phyloP scores from a whole-genome alignment of 2,797 vertebrate species.

The Xiphorhynchus erythropygius region DNA sequence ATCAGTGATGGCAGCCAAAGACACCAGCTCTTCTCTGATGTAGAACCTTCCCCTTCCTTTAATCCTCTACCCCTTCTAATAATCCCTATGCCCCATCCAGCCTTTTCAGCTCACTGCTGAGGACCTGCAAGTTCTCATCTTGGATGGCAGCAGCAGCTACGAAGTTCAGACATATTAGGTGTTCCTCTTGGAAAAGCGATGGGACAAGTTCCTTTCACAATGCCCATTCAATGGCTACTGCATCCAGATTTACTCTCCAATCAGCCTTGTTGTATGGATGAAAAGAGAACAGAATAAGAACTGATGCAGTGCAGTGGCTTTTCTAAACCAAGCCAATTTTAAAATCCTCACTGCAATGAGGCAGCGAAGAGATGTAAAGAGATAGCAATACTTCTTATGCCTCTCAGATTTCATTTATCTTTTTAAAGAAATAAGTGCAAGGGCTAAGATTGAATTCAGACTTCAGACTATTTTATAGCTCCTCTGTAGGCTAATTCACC shows the following conservation, averaged over 20 bases:
- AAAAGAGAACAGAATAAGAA: background rate
- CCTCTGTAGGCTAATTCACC: conserved; percentile 16
- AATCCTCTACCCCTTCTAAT: background rate
- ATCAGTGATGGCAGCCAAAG: background rate
- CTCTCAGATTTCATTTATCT: conserved; percentile 3
- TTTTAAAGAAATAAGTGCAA: background rate
- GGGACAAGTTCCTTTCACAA: background rate
- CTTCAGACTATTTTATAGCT: conserved; percentile 19
- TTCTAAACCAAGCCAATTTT: background rate
- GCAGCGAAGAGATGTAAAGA: background rate
- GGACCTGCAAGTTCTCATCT: background rate
- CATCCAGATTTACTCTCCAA: background rate
- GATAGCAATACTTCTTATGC: background rate
- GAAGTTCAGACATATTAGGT: background rate
- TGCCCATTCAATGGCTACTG: background rate
- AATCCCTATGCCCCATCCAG: background rate
- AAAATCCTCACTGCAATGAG: background rate
- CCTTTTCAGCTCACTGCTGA: background rate
- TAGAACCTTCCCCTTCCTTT: background rate
- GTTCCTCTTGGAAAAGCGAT: background rate
- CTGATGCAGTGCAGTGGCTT: background rate
- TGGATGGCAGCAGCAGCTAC: background rate
- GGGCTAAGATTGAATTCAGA: conserved; percentile 5
- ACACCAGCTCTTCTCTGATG: background rate
- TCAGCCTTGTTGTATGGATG: background rate